Conservation (phyloP, 2,797 vertebrate genomes). For the Mus caroli region DNA sequence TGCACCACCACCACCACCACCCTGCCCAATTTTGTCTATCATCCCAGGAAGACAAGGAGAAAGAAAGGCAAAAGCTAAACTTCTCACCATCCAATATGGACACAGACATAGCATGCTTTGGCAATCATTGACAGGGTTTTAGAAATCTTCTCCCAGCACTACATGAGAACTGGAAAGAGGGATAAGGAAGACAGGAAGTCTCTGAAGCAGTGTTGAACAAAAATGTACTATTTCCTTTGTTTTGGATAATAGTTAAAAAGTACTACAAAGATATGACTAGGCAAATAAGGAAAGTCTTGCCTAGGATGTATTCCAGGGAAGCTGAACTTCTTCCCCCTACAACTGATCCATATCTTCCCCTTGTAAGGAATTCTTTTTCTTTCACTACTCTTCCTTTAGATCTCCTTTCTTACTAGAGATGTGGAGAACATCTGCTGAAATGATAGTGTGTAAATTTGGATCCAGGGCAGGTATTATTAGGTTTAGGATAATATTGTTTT, state of each 20-base stretch:
- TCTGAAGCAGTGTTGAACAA: constrained; percentile 4
- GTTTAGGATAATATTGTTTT: neutral
- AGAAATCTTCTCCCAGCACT: neutral
- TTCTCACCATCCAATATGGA: constrained; percentile 46
- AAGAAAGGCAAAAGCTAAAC: constrained; percentile 32
- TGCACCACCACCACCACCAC: neutral
- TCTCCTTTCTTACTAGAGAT: constrained; percentile 20
- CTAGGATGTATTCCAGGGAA: neutral
- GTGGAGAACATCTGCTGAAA: constrained; percentile 1
- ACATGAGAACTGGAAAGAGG: neutral
- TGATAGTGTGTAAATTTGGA: neutral
- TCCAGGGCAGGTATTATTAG: neutral
- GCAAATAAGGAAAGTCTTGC: neutral
- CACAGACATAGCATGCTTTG: neutral
- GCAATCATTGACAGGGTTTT: neutral
- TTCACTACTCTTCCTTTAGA: neutral
- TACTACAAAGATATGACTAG: constrained; percentile 5
- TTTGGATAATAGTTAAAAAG: constrained; percentile 39
- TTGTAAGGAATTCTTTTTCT: neutral
- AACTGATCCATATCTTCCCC: neutral
- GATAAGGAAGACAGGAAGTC: neutral
- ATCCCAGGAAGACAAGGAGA: neutral
- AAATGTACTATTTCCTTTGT: constrained; percentile 4
- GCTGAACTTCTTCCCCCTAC: neutral
- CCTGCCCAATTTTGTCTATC: neutral